phyloP scores from a whole-genome alignment of 2,113 vertebrate genomes.

The Salvelinus sp. region DNA sequence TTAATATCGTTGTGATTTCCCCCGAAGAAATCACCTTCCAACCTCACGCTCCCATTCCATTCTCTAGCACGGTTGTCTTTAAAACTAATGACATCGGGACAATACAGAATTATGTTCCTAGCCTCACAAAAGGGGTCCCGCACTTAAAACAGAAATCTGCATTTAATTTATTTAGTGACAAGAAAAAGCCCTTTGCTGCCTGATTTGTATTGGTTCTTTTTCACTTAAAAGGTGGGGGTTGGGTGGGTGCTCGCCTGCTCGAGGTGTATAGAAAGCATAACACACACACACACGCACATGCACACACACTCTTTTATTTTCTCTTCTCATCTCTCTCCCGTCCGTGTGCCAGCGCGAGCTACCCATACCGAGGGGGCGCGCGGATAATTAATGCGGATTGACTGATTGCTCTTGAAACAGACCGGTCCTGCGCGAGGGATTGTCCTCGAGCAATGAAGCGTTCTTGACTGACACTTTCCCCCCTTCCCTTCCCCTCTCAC shows the following conservation, averaged over 20 bases:
- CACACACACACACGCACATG: background rate
- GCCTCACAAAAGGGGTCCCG: conserved; percentile 55
- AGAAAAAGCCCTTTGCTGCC: conserved; percentile 70
- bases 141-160: conserved; percentile 71
- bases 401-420: conserved; percentile 87
- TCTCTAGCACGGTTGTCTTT: conserved; percentile 46
- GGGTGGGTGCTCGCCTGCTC: conserved; percentile 43
- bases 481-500: conserved; percentile 60
- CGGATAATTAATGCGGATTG: conserved; percentile 84
- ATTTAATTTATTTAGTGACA: conserved; percentile 74
- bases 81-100: conserved; percentile 63
- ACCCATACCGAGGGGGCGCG: conserved; percentile 58
- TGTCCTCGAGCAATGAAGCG: conserved; percentile 77
- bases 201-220: conserved; percentile 72
- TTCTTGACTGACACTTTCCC: conserved; percentile 76
- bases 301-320: conserved; percentile 15
- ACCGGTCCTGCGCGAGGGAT: conserved; percentile 78
- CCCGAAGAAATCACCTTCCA: conserved; percentile 8
- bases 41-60: conserved; percentile 21
- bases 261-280: conserved; percentile 49
- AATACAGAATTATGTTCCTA: conserved; percentile 59
- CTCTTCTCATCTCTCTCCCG: background rate
- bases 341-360: conserved; percentile 66
- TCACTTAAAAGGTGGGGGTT: conserved; percentile 67
- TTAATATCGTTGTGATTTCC: background rate